Base-by-base conservation (phyloP, 2,888 invertebrate species). In the Ormyrus labotus region DNA sequence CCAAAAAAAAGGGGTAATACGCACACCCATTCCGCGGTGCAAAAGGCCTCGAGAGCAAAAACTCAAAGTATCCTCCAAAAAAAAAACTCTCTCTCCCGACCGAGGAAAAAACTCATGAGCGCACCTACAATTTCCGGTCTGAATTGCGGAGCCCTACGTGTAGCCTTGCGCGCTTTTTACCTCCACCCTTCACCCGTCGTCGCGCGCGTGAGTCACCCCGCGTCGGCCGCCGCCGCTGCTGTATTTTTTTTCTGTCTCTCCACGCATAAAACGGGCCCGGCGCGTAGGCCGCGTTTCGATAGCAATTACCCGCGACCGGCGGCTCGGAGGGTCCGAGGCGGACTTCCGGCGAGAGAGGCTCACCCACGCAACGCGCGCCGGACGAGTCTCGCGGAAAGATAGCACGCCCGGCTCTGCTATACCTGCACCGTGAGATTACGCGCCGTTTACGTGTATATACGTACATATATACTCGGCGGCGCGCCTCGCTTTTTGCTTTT, bases 301-400 rank as follows among this genome's bases (percentile, higher is more conserved):
- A 83, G 83, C 85, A 87, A 88, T 87, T 87, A 86, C 86, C 19
- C 19, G 19, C 19, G 19, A 1, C 19, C 19, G 19, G 19, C 19
- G 19, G 19, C 19, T 19, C 19, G 84, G 84, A 55, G 61, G 86
- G 87, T 84, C 87, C 83, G 84, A 83, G 83, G 85, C 87, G 83
- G 79, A 87, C 87, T 88, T 88, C 88, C 88, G 87, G 83, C 61
- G 68, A 51, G 19, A 47, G 50, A 70, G 48, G 34, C 5, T 13
- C 60, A 6, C 9, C 19, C 9, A 19, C 60, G 6, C 19, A 19
- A 19, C 19, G 6, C 60, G 19, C 45, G 45, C 10, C 6, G 48
- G 53, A 63, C 11, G 65, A 45, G 53, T n/a, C 9, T 11, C 10
- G 68, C 45, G 55, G 53, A 74, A 65, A 63, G 48, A 65, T 9